Evolutionary conservation across 2,888 invertebrate genomes (phyloP), one percentile per base, ranked within the genome.

Genomic region (Aleiodes alternator): DNA sequence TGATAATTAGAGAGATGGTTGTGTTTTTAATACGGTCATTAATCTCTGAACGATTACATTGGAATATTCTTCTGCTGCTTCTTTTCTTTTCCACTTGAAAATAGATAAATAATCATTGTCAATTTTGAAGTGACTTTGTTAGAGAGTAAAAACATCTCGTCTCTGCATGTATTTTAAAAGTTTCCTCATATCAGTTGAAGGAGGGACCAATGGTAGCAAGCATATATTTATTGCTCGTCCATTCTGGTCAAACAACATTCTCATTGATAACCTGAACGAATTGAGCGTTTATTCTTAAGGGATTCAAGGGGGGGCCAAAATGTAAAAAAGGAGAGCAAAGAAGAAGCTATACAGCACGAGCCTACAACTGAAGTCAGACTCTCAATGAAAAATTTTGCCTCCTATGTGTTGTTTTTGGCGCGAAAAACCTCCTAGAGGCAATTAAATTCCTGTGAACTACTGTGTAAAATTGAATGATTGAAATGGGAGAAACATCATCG

Each of bases 171-270:
- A 84, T 83, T 83, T 79, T 76, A 56, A 71, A 57, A 43, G 50
- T 43, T 56, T 43, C 12, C 38, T 31, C 9, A 14, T 77, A 77
- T 74, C 73, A 64, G 64, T 43, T 16, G 72, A 12, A 66, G 66
- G 53, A 31, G 31, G 29, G 4, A 6, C 34, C 34, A 59, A 34
- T 64, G 80, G 81, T 81, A 81, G 82, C 76, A 48, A 75, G 23
- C 72, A 59, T 76, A 82, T 85, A 82, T 84, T 85, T 85, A 82
- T 82, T 80, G 76, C 77, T 82, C 76, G 75, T 81, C 74, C 80
- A 64, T 76, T 81, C 76, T 71, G 80, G 82, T 82, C 76, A 76
- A 83, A 82, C 82, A 80, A 79, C 84, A 84, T 84, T 84, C 84
- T 83, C 50, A 64, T 16, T 16, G 57, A 57, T 57, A 57, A 57